phyloP scores from a whole-genome alignment of 2,113 vertebrate species.

The Axis porcinus region DNA sequence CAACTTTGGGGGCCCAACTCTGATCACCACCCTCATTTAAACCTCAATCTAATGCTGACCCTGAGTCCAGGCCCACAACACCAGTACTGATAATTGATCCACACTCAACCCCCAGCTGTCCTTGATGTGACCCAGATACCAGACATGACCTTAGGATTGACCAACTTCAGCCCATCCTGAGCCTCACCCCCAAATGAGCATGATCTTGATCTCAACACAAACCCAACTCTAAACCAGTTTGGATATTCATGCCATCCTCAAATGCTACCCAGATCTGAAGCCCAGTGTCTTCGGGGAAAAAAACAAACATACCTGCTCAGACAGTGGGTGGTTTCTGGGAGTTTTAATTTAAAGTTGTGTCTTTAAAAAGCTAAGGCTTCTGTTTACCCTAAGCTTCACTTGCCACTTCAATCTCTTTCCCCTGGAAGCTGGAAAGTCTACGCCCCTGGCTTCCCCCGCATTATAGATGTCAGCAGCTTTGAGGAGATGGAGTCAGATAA shows the following conservation, averaged over 20 bases:
- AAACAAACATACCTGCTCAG: neutral
- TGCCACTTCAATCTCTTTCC: neutral
- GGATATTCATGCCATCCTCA: neutral
- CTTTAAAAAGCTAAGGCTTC: slow-evolving; percentile 21
- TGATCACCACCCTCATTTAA: neutral
- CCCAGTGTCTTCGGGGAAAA: neutral
- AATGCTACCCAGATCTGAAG: neutral
- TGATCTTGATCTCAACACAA: neutral
- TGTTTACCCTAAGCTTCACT: neutral
- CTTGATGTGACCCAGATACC: neutral
- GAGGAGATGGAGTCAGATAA: slow-evolving; percentile 66
- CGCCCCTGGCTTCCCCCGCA: slow-evolving; percentile 66
- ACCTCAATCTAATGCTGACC: neutral
- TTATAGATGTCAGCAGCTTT: slow-evolving; percentile 58
- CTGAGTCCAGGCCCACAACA: neutral
- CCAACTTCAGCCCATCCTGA: neutral
- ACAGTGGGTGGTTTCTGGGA: neutral
- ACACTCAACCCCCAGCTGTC: neutral
- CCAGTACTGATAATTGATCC: neutral
- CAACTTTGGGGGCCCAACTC: neutral
- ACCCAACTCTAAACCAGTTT: neutral
- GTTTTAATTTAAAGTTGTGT: neutral
- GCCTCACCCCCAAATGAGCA: neutral
- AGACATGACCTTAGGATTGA: neutral
- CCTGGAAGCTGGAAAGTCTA: slow-evolving; percentile 69